Base-by-base conservation (phyloP, 2,888 invertebrate genomes). In the Diplolepis rosae region DNA sequence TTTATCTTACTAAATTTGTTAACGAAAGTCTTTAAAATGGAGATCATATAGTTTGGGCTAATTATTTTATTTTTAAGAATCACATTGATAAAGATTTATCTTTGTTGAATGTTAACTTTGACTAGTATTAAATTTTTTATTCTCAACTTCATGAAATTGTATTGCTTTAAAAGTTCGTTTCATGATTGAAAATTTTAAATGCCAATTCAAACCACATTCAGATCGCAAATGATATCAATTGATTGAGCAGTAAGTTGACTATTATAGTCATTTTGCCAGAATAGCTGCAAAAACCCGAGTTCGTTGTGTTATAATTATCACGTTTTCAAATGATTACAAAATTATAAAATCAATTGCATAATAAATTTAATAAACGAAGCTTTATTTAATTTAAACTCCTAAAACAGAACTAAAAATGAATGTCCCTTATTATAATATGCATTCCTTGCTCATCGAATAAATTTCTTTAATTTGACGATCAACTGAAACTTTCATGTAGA, bases 181-280 rank as follows among this genome's bases (percentile, higher is more conserved):
- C n/a, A 9, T 39, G 7, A 39, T 39, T 3, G 9, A n/a, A 28
- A 28, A 5, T n/a, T 61, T 61, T 61, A 13, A 24, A 24, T 7
- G 39, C n/a, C n/a, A 61, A 13, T 27, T 61, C 24, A n/a, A 39
- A 22, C 24, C 35, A n/a, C 39, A 61, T 27, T 39, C 32, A 61
- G 39, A 39, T 52, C n/a, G 52, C 28, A 52, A 51, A 51, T 24
- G 27, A 27, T 51, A 51, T 32, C 3, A 30, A 54, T 54, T 54
- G 15, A 15, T 54, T 32, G 54, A 54, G 54, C 54, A 54, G 1
- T 18, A 54, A 18, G 18, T 54, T 11, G n/a, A 52, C 28, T 52
- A 52, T 28, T 32, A 15, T 54, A 18, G 9, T 9, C 5, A 15
- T 13, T 54, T 3, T 28, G 28, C 6, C 15, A 30, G 28, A 28